Base-by-base conservation (phyloP, 2,113 vertebrate species). In the Centropristis striata region DNA sequence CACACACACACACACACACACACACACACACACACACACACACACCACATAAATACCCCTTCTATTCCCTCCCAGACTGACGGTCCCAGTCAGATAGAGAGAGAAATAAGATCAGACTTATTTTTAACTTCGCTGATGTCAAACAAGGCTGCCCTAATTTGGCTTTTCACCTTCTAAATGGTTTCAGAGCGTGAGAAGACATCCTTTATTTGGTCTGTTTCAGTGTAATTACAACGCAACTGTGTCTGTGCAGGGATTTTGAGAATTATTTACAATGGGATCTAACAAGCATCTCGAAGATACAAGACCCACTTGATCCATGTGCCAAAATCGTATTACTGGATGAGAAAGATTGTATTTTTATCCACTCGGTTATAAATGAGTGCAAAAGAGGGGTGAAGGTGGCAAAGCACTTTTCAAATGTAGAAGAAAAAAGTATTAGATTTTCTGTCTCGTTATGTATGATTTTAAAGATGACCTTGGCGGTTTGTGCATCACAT, bases 51-150 rank as follows among this genome's bases (percentile, higher is more conserved):
- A 47, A 86, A 59, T 27, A 69, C 59, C 42, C 66, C 32, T 16
- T 44, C 25, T 81, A 46, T 60, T 64, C 25, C 21, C 14, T 75
- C 63, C 64, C 55, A 75, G 64, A 75, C 20, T 73, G 46, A 69
- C 13, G 2, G 28, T 63, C 58, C 37, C 50, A 15, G 14, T 63
- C 37, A 67, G 59, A 32, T 20, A 27, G 14, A 75, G 25, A 46
- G 9, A 42, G 50, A 84, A 86, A 71, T 58, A 70, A 54, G 67
- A 87, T 80, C 37, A 60, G 58, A 37, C 71, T 76, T 67, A 72
- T 80, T 85, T 88, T 84, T 72, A 78, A 74, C 58, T 59, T 50
- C 4, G 12, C 54, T 77, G 46, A 67, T 72, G 60, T 78, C 76
- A 81, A 80, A 76, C 47, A 72, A 37, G 47, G 23, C 65, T 76